phyloP scores from a whole-genome alignment of 2,797 vertebrate genomes.

The Siniperca undulata region DNA sequence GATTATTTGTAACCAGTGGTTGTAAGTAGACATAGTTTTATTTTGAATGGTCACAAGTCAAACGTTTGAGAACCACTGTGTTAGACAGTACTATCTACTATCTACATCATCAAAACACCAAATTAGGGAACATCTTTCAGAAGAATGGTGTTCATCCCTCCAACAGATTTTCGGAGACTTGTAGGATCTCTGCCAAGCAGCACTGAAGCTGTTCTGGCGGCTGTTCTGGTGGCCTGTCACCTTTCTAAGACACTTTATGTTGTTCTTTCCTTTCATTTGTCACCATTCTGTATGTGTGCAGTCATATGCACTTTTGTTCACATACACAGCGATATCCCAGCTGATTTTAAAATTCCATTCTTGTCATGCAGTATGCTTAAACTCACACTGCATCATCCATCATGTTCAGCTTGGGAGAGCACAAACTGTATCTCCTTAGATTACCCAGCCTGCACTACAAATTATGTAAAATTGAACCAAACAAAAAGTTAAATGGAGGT shows the following conservation, averaged over 20 bases:
- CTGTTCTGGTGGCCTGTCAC: not conserved
- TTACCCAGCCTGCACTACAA: conserved; percentile 21
- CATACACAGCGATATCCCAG: not conserved
- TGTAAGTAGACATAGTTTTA: not conserved
- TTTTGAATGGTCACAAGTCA: not conserved
- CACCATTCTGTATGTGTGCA: not conserved
- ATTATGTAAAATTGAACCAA: conserved; percentile 33
- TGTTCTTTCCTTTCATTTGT: conserved; percentile 10
- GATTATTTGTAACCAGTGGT: no score
- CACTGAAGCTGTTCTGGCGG: not conserved
- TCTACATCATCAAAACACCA: conserved; percentile 7
- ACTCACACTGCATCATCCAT: not conserved
- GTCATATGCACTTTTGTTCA: conserved; percentile 10
- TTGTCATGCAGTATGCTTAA: conserved; percentile 18
- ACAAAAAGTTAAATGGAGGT: conserved; percentile 23
- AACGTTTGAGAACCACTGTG: not conserved
- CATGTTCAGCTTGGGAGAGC: conserved; percentile 11
- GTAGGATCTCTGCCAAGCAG: not conserved
- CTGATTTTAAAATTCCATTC: conserved; percentile 20
- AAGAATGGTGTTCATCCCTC: conserved; percentile 10
- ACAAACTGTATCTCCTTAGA: conserved; percentile 20
- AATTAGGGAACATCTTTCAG: conserved; percentile 21
- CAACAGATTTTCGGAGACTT: not conserved
- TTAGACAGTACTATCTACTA: conserved; percentile 1
- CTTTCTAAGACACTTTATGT: not conserved